Evolutionary conservation across 2,888 invertebrate species (phyloP).

Genomic region (Ichneumon xanthorius): DNA sequence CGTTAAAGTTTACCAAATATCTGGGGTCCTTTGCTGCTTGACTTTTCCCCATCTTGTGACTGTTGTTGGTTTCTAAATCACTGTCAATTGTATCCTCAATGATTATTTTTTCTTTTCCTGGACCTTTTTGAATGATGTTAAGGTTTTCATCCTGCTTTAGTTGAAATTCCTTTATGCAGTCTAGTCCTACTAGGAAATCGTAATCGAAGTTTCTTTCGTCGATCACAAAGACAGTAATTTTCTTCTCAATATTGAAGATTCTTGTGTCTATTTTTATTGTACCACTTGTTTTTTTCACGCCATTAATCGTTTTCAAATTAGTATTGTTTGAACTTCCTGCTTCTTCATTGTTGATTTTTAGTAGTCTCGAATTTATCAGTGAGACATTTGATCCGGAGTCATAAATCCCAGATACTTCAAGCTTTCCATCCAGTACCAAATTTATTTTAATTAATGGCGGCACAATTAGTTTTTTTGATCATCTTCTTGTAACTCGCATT

Average conservation of each 20-base stretch:
- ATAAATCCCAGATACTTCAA: conserved; percentile 44
- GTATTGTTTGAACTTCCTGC: conserved; percentile 5
- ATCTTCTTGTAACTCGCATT: conserved; percentile 2
- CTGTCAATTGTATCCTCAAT: not conserved
- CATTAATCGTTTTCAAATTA: conserved; percentile 55
- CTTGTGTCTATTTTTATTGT: conserved; percentile 67
- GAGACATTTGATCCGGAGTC: conserved; percentile 54
- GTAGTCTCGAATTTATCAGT: conserved; percentile 36
- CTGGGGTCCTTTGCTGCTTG: not conserved
- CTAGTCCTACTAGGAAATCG: conserved; percentile 73
- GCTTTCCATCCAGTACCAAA: conserved; percentile 27
- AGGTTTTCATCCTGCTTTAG: conserved; percentile 72
- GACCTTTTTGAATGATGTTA: conserved; percentile 22
- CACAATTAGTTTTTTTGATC: conserved; percentile 40
- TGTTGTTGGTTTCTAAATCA: conserved; percentile 12
- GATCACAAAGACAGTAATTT: conserved; percentile 62
- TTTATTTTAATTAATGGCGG: conserved; percentile 56
- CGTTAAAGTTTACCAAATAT: conserved; percentile 42
- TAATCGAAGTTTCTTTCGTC: conserved; percentile 71
- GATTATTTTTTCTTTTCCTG: not conserved
- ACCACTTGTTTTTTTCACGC: conserved; percentile 67
- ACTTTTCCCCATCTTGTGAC: conserved; percentile 2
- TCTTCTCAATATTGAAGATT: conserved; percentile 67
- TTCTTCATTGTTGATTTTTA: conserved; percentile 10
- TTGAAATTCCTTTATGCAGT: conserved; percentile 73